phyloP scores from a whole-genome alignment of 1,140 invertebrate species.

The Colletes latitarsis region DNA sequence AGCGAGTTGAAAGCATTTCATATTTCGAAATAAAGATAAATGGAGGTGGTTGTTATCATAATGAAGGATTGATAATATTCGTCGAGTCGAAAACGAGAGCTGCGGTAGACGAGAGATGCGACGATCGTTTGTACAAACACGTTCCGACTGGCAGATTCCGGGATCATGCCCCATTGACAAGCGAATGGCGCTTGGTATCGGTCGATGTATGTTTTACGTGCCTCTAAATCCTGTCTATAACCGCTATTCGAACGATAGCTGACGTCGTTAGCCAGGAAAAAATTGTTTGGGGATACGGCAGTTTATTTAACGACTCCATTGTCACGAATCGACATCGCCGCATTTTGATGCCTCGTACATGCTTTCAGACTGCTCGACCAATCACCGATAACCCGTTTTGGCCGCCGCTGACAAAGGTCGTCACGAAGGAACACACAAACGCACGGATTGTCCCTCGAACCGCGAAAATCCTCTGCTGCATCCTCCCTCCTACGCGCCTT shows the following conservation, averaged over 20 bases:
- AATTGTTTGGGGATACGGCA: conserved; percentile 38
- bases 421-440: conserved; percentile 27
- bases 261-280: conserved; percentile 31
- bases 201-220: conserved; percentile 29
- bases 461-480: neutral
- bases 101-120: neutral
- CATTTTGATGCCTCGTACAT: conserved; percentile 13
- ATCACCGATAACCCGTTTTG: conserved; percentile 24
- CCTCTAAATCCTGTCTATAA: conserved; percentile 11
- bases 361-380: conserved; percentile 19
- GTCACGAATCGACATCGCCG: conserved; percentile 19
- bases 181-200: neutral
- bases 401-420: neutral
- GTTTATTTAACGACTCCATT: conserved; percentile 52
- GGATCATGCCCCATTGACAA: conserved; percentile 1
- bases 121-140: conserved; percentile 7
- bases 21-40: too few species aligned
- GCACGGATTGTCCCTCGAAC: neutral
- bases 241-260: conserved; percentile 4
- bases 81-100: neutral
- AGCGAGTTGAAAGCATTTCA: too few species aligned
- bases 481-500: neutral
- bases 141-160: neutral
- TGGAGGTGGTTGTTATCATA: too few species aligned
- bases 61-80: neutral